Percentiles rank a stretch among this genome's conserved stretches.
These are phyloP conservation scores for Petrocephalus sullivani DNA, from an alignment of 2,797 vertebrate species.

Conservation along the genomic window DNA sequence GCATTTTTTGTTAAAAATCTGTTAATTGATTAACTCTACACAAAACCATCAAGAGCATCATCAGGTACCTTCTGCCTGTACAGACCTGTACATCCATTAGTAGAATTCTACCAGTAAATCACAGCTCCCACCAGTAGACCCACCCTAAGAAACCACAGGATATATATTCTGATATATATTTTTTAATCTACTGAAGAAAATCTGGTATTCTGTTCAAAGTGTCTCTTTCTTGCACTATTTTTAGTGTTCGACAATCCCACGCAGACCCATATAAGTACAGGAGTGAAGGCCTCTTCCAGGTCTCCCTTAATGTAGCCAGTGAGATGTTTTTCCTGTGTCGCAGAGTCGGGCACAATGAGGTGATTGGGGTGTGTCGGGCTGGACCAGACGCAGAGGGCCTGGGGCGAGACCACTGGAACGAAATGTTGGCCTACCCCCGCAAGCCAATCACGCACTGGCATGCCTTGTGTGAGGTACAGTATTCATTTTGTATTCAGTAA, in stretches of 20 bases:
- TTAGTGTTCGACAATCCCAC: background rate
- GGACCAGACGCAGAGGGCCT: slow-evolving; percentile 89
- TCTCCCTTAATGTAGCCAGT: background rate
- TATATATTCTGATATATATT: background rate
- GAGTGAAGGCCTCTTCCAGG: background rate
- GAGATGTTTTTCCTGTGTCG: slow-evolving; percentile 6
- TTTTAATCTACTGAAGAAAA: background rate
- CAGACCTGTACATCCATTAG: background rate
- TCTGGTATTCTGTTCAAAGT: background rate
- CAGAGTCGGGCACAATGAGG: slow-evolving; percentile 97
- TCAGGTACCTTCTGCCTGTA: background rate
- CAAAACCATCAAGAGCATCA: background rate
- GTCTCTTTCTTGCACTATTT: background rate
- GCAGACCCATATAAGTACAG: background rate
- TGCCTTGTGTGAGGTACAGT: slow-evolving; percentile 81
- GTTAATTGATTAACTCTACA: background rate
- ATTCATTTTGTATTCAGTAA: background rate
- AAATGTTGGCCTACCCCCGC: slow-evolving; percentile 93
- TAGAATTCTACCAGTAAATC: background rate
- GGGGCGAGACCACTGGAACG: slow-evolving; percentile 95
- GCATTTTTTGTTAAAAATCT: background rate
- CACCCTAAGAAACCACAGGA: background rate
- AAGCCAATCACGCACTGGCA: slow-evolving; percentile 99
- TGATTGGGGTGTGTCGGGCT: slow-evolving; percentile 86
- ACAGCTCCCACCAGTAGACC: background rate